These are phyloP conservation scores for Adelosebastes latens DNA, from an alignment of 2,797 vertebrate genomes.

Conservation along the genomic window DNA sequence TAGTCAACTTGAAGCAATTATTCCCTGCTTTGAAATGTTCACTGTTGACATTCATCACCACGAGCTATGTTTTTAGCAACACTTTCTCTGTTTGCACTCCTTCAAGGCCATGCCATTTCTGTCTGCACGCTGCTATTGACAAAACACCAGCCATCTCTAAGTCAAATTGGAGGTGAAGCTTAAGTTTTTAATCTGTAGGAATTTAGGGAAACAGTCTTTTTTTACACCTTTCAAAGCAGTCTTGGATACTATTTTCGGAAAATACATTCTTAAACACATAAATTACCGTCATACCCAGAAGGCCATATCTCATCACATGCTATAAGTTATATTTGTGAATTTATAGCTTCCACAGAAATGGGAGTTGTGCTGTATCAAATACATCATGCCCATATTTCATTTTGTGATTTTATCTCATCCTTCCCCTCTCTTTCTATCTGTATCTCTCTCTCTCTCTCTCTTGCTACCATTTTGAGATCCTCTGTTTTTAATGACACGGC, in stretches of 20 bases:
- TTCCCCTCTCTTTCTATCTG: neutral
- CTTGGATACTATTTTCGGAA: constrained; percentile 10
- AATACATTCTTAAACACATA: constrained; percentile 46
- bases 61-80: constrained; percentile 66
- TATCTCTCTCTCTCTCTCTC: neutral
- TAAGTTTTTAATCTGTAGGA: constrained; percentile 29
- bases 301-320: constrained; percentile 29
- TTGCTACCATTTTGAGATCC: constrained; percentile 52
- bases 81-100: constrained; percentile 58
- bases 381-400: constrained; percentile 62
- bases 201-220: constrained; percentile 9
- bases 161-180: constrained; percentile 38
- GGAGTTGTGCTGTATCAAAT: constrained; percentile 44
- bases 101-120: constrained; percentile 38
- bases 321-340: constrained; percentile 41
- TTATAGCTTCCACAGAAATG: constrained; percentile 52
- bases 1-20: constrained; percentile 70
- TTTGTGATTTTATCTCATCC: constrained; percentile 37
- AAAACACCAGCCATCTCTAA: constrained; percentile 45
- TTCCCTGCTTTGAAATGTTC: constrained; percentile 63
- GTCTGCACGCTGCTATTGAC: constrained; percentile 51
- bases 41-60: constrained; percentile 59
- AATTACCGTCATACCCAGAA: constrained; percentile 23
- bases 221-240: constrained; percentile 11
- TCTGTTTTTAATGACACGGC: constrained; percentile 65